A percentile compares a stretch with the other conserved stretches of the same genome.
phyloP scores from a whole-genome alignment of 64 coral and sea anemone species.

The Dendrophyllia cribrosa region DNA sequence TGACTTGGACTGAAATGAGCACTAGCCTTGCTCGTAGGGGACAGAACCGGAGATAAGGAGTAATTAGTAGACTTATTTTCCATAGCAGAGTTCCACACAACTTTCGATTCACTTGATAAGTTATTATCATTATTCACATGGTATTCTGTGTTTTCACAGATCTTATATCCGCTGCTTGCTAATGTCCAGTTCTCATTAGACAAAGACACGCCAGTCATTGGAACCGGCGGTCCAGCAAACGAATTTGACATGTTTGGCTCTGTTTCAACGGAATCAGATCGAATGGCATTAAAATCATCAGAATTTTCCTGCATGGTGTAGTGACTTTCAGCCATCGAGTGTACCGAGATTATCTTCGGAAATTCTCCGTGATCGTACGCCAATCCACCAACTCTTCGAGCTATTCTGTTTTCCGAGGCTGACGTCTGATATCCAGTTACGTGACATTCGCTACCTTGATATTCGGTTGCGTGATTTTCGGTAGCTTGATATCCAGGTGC shows the following conservation, averaged over 20 bases:
- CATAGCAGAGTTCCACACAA: too few relatives aligned
- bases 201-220: not conserved
- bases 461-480: not conserved
- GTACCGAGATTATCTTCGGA: slow-evolving; percentile 55
- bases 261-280: not conserved
- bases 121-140: not conserved
- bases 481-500: not conserved
- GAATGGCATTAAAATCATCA: not conserved
- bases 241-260: not conserved
- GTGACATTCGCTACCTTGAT: not conserved
- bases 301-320: not conserved
- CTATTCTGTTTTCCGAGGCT: not conserved
- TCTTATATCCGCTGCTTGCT: slow-evolving; percentile 2
- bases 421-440: not conserved
- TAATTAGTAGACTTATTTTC: not conserved
- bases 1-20: not conserved
- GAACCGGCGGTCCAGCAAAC: not conserved
- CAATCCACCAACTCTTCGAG: not conserved
- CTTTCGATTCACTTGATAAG: not conserved
- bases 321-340: slow-evolving; percentile 18
- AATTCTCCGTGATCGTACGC: slow-evolving; percentile 56
- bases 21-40: not conserved
- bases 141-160: not conserved
- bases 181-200: not conserved
- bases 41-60: not conserved